These are phyloP conservation scores for Catocala nupta DNA, from an alignment of 2,888 invertebrate genomes.

Conservation along the genomic window DNA sequence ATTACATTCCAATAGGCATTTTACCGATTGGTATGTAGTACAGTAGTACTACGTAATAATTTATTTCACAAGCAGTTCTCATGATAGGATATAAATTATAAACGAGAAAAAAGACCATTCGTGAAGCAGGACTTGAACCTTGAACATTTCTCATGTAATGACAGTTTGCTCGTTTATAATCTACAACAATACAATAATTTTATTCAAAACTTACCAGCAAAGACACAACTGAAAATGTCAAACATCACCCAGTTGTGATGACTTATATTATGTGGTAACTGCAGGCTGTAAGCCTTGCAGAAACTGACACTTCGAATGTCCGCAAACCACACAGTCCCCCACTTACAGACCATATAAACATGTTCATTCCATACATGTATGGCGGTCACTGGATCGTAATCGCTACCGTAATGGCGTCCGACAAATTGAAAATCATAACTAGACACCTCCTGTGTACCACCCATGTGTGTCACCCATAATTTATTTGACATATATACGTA, in stretches of 20 bases:
- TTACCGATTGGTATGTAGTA: too few species aligned
- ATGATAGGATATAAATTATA: too few species aligned
- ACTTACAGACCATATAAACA: slow-evolving; percentile 54
- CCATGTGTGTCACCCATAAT: too few species aligned
- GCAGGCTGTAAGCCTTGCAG: slow-evolving; percentile 5
- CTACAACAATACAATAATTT: not conserved
- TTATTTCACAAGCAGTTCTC: too few species aligned
- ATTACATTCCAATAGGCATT: too few species aligned
- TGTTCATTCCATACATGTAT: slow-evolving; percentile 46
- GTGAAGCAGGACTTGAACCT: too few species aligned
- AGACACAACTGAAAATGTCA: slow-evolving; percentile 49
- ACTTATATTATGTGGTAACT: not conserved
- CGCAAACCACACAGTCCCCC: slow-evolving; percentile 48
- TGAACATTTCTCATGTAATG: too few species aligned
- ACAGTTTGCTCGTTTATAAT: too few species aligned
- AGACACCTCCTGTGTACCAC: not conserved
- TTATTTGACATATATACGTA: slow-evolving; percentile 46
- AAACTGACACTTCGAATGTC: slow-evolving; percentile 18
- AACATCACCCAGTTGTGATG: slow-evolving; percentile 43
- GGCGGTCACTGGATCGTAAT: slow-evolving; percentile 28
- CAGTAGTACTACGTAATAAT: too few species aligned
- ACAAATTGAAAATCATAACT: slow-evolving; percentile 39
- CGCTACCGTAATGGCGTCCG: slow-evolving; percentile 50
- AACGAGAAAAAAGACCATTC: too few species aligned
- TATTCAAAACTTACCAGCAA: slow-evolving; percentile 52